These are phyloP conservation scores for Ptychadena robeensis DNA, from an alignment of 2,797 vertebrate species.

Conservation along the genomic window DNA sequence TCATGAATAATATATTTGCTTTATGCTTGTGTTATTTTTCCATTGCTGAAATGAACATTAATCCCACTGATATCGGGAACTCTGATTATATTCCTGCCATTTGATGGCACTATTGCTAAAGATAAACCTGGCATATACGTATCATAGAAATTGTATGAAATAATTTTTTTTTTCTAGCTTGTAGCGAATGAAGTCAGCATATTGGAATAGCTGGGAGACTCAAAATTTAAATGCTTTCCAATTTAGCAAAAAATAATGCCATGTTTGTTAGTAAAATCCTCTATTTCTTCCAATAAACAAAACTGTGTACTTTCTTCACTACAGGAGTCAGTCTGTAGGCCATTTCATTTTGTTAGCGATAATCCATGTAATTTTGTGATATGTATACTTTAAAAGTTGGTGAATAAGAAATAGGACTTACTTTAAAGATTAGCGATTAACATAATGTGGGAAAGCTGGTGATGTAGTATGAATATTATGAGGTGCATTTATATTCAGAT, in stretches of 20 bases:
- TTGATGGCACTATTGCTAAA: slow-evolving; percentile 56
- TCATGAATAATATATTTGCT: background rate
- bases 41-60: background rate
- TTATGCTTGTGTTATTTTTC: slow-evolving; percentile 14
- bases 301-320: slow-evolving; percentile 40
- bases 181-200: slow-evolving; percentile 26
- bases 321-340: slow-evolving; percentile 29
- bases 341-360: slow-evolving; percentile 43
- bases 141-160: background rate
- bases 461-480: slow-evolving; percentile 59
- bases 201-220: slow-evolving; percentile 20
- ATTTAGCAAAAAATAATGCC: slow-evolving; percentile 43
- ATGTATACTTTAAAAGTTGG: slow-evolving; percentile 51
- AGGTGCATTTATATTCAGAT: slow-evolving; percentile 59
- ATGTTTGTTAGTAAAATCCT: slow-evolving; percentile 56
- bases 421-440: slow-evolving; percentile 59
- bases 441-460: slow-evolving; percentile 57
- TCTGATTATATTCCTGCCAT: slow-evolving; percentile 24
- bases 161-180: slow-evolving; percentile 6
- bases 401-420: slow-evolving; percentile 43
- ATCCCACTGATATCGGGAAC: slow-evolving; percentile 10
- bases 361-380: slow-evolving; percentile 48
- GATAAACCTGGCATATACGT: slow-evolving; percentile 19
- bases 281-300: slow-evolving; percentile 39
- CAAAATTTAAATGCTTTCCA: slow-evolving; percentile 48